Evolutionary conservation across 2,797 vertebrate species (phyloP).

Genomic region (Adelosebastes latens): DNA sequence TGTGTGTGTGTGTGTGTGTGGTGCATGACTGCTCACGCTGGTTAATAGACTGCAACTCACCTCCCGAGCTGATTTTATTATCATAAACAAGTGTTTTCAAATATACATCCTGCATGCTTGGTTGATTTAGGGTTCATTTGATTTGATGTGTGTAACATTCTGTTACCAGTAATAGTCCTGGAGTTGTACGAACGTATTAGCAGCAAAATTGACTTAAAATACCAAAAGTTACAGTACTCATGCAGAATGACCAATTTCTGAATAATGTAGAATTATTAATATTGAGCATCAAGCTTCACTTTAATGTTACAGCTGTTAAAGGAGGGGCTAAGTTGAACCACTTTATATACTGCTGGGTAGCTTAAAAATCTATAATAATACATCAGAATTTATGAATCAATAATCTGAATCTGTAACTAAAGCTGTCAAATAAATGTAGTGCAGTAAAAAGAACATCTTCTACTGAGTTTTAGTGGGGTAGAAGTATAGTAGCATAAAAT

Average conservation of each 20-base stretch:
- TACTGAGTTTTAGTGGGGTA: neutral
- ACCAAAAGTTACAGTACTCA: neutral
- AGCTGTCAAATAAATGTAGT: neutral
- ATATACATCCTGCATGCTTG: conserved; percentile 1
- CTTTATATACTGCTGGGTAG: neutral
- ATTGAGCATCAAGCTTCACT: neutral
- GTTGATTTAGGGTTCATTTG: conserved; percentile 23
- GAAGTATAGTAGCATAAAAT: neutral
- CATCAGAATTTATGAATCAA: neutral
- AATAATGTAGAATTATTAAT: neutral
- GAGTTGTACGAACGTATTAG: neutral
- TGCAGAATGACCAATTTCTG: neutral
- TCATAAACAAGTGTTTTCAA: conserved; percentile 16
- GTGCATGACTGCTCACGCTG: neutral
- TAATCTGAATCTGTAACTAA: neutral
- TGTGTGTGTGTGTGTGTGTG: conserved; percentile 15
- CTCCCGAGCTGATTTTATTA: neutral
- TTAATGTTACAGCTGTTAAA: neutral
- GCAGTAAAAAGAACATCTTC: neutral
- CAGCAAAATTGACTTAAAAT: neutral
- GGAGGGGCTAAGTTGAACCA: neutral
- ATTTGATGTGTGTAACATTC: conserved; percentile 14
- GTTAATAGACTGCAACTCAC: conserved; percentile 12
- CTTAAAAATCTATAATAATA: neutral
- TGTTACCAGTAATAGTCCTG: neutral